A percentile compares a stretch with the other conserved stretches of the same genome.
Conservation (phyloP, 2,888 invertebrate species). For the Harpagoxenus sublaevis region DNA sequence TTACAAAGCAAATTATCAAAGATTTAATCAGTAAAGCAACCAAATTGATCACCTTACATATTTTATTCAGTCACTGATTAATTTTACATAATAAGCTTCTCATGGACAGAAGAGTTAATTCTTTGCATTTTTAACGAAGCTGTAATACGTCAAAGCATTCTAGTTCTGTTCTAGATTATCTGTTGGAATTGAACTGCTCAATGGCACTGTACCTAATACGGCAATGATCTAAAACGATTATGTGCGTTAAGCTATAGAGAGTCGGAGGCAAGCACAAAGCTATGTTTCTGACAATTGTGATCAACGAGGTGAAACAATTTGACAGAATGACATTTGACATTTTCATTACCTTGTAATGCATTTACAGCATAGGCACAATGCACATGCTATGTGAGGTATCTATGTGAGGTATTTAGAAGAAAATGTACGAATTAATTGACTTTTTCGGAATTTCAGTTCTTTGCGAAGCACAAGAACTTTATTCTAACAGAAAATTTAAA, state of each 20-base stretch:
- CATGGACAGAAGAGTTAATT: not conserved
- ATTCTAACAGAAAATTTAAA: not conserved
- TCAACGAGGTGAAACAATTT: constrained; percentile 42
- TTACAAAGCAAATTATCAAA: not conserved
- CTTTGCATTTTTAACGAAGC: constrained; percentile 6
- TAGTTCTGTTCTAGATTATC: not conserved
- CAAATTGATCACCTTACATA: not conserved
- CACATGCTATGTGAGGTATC: not conserved
- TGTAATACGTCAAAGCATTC: constrained; percentile 30
- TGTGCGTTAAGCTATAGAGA: constrained; percentile 16
- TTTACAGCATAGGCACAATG: not conserved
- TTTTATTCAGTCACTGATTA: constrained; percentile 23
- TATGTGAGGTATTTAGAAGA: not conserved
- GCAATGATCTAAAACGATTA: constrained; percentile 48
- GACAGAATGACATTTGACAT: constrained; percentile 51
- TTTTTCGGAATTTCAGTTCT: not conserved
- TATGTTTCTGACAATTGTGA: constrained; percentile 47
- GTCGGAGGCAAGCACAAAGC: constrained; percentile 10
- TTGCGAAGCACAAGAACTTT: not conserved
- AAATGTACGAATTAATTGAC: not conserved
- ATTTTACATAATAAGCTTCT: constrained; percentile 27
- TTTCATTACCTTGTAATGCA: constrained; percentile 41
- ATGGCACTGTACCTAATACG: constrained; percentile 7
- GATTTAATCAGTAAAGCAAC: constrained; percentile 1
- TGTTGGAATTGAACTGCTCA: constrained; percentile 13